Conservation (phyloP, 2,797 vertebrate genomes). For the Bucorvus abyssinicus region DNA sequence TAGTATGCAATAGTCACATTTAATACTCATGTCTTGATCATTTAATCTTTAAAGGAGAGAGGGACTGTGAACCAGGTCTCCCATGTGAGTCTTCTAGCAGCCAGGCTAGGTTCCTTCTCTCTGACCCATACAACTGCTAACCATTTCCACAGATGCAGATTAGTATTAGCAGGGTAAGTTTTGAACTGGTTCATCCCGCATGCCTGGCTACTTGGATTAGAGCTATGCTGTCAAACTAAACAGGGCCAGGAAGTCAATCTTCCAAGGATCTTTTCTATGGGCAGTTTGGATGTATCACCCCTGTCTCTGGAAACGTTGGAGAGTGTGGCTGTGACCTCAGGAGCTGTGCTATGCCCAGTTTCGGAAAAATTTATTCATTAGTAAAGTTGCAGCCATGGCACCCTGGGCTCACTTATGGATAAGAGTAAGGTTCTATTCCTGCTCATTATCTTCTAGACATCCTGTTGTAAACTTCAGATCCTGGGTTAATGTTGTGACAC, state of each 20-base stretch:
- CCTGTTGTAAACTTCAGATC: neutral
- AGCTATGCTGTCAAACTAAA: neutral
- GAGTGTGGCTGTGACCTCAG: neutral
- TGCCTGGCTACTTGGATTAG: neutral
- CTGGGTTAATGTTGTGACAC: neutral
- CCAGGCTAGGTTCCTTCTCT: neutral
- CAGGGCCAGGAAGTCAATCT: neutral
- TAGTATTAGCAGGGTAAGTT: neutral
- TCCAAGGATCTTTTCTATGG: neutral
- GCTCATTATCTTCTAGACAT: neutral
- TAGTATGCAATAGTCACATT: neutral
- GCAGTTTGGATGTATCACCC: neutral
- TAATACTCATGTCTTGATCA: neutral
- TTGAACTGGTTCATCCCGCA: neutral
- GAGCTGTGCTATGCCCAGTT: neutral
- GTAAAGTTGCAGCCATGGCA: neutral
- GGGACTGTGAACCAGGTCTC: neutral
- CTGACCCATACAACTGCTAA: neutral
- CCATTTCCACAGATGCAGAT: neutral
- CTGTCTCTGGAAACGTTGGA: neutral
- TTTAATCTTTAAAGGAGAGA: neutral
- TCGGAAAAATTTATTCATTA: neutral
- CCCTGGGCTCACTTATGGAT: rapidly evolving
- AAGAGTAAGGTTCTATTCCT: neutral
- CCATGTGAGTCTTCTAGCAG: neutral